Base-by-base conservation (phyloP, 2,888 invertebrate species). In the Amphiduros pacificus region DNA sequence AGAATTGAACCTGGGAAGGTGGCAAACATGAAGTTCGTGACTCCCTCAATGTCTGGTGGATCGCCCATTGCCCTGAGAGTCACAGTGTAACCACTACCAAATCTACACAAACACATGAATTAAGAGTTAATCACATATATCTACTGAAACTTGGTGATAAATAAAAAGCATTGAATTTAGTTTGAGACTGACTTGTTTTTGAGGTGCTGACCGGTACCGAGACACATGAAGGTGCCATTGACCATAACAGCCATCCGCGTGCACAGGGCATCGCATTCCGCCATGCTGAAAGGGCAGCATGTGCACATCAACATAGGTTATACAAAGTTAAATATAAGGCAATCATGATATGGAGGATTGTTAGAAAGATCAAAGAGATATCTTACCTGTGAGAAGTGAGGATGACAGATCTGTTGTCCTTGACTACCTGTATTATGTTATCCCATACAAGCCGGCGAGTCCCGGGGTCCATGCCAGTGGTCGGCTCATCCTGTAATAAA, bases 381-480 rank as follows among this genome's bases (percentile, higher is more conserved):
- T 17, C 51, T 9, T 64, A 78, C 78, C 78, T 78, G 73, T 83
- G 83, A 24, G 83, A 83, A 27, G 82, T 83, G 9, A 83, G 71
- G 2, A 83, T 69, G 27, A 82, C 77, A 1, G 82, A 75, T 49
- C 79, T 75, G 52, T 79, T 77, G 22, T 77, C 76, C 60, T 75
- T 75, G 20, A 76, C 75, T 22, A 80, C 78, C 24, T 70, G 65
- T 14, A 73, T 66, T 44, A 84, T 77, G 64, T 77, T 77, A 44
- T 77, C 76, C 84, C 84, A 84, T 5, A 82, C 82, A 28, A 81
- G 71, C 28, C 83, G 72, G 49, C 83, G 74, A 2, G 82, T 81
- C 3, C 71, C 74, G 3, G 83, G 82, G 71, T 85, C 85, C 82
- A 85, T 83, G 6, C 84, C 85, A 32, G 82, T 81, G 11, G 82